phyloP scores from a whole-genome alignment of 1,140 invertebrate genomes.

The Oryzaephilus surinamensis region DNA sequence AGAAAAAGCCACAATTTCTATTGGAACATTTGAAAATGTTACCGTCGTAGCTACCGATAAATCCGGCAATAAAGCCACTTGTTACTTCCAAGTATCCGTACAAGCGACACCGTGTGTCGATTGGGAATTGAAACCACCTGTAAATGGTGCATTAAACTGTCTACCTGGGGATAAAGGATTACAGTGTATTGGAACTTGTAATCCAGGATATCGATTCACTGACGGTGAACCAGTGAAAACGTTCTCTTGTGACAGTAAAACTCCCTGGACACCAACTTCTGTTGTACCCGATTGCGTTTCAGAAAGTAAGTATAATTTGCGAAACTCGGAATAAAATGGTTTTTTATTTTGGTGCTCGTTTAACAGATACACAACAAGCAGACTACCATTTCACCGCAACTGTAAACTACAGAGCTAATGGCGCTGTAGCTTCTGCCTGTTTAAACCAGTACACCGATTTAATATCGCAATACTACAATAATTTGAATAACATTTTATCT shows the following conservation, averaged over 20 bases:
- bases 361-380: conserved; percentile 84
- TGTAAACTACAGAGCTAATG: conserved; percentile 82
- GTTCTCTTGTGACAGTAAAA: conserved; percentile 69
- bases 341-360: conserved; percentile 26
- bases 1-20: conserved; percentile 74
- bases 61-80: conserved; percentile 80
- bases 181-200: conserved; percentile 85
- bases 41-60: conserved; percentile 83
- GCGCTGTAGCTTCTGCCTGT: conserved; percentile 73
- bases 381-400: conserved; percentile 83
- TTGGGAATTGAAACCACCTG: conserved; percentile 82
- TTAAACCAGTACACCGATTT: conserved; percentile 77
- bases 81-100: conserved; percentile 91
- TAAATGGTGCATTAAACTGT: conserved; percentile 82
- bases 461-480: conserved; percentile 67
- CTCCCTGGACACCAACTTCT: conserved; percentile 69
- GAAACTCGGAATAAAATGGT: conserved; percentile 3
- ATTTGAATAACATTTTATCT: conserved; percentile 72
- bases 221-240: conserved; percentile 80
- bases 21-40: conserved; percentile 89
- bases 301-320: conserved; percentile 50
- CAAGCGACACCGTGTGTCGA: conserved; percentile 90
- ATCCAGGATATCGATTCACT: conserved; percentile 82
- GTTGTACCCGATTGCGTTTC: conserved; percentile 91
- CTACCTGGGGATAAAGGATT: conserved; percentile 67